Conservation (phyloP, 2,113 vertebrate genomes). For the Xenopus tropicalis region DNA sequence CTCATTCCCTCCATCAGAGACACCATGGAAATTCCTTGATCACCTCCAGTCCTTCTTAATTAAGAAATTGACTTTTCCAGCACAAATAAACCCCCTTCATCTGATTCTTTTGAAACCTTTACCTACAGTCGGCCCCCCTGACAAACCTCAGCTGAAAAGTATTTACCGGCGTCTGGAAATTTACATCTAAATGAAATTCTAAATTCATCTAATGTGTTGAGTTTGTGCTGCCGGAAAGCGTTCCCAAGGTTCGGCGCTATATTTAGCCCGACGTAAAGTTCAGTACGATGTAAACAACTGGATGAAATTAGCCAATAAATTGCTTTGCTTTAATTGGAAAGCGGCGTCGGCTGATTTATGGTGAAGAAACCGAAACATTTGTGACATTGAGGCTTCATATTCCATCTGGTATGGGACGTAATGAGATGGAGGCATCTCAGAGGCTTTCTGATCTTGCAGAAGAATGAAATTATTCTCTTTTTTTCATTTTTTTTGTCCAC, state of each 20-base stretch:
- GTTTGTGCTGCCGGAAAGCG: slow-evolving; percentile 56
- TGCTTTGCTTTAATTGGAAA: not conserved
- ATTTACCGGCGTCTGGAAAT: too few relatives aligned
- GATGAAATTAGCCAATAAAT: not conserved
- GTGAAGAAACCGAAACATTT: not conserved
- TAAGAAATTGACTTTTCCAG: too few relatives aligned
- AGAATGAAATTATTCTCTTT: not conserved
- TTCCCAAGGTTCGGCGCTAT: slow-evolving; percentile 1
- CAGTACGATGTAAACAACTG: not conserved
- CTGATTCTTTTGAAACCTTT: too few relatives aligned
- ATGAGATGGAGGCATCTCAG: not conserved
- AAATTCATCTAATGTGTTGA: slow-evolving; percentile 9
- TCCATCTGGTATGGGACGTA: not conserved
- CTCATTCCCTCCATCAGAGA: too few relatives aligned
- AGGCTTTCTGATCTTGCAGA: not conserved
- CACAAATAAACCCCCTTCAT: too few relatives aligned
- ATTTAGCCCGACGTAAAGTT: slow-evolving; percentile 1
- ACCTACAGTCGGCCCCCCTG: too few relatives aligned
- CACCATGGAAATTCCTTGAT: too few relatives aligned
- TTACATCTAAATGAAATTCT: too few relatives aligned
- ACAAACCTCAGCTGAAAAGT: too few relatives aligned
- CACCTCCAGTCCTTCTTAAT: too few relatives aligned
- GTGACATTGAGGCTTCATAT: not conserved
- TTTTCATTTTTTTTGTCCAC: not conserved
- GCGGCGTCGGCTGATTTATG: not conserved